Evolutionary conservation across 35 echinoderm and acorn worm species (phyloP).

Genomic region (Amphiura filiformis): DNA sequence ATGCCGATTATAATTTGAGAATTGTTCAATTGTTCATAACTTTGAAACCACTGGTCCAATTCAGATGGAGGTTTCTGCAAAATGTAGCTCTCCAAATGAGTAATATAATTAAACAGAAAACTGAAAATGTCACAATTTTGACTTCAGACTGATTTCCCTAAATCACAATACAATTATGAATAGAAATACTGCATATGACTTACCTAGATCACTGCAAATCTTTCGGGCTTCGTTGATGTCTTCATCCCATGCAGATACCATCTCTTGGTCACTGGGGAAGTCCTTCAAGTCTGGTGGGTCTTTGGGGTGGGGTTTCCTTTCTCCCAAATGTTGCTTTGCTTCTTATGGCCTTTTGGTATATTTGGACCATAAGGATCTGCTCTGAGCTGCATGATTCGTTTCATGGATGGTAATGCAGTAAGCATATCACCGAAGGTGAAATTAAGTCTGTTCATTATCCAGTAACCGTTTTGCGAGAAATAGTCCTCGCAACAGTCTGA

Average conservation of each 20-base stretch:
- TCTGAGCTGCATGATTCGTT: neutral
- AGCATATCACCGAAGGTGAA: neutral
- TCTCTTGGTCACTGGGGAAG: neutral
- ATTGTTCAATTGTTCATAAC: too few species aligned
- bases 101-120: too few species aligned
- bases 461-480: constrained; percentile 2
- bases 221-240: neutral
- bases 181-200: too few species aligned
- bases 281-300: neutral
- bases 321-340: neutral
- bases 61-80: too few species aligned
- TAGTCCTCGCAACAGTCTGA: constrained; percentile 9
- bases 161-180: too few species aligned
- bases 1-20: too few species aligned
- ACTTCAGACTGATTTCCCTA: too few species aligned
- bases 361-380: neutral
- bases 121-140: too few species aligned
- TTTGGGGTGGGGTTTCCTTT: neutral
- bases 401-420: neutral
- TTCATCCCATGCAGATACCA: neutral
- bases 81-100: too few species aligned
- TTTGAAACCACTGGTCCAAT: too few species aligned
- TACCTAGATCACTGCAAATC: neutral
- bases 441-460: neutral
- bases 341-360: constrained; percentile 1